phyloP scores from a whole-genome alignment of 2,113 vertebrate species.

The Diadophis punctatus region DNA sequence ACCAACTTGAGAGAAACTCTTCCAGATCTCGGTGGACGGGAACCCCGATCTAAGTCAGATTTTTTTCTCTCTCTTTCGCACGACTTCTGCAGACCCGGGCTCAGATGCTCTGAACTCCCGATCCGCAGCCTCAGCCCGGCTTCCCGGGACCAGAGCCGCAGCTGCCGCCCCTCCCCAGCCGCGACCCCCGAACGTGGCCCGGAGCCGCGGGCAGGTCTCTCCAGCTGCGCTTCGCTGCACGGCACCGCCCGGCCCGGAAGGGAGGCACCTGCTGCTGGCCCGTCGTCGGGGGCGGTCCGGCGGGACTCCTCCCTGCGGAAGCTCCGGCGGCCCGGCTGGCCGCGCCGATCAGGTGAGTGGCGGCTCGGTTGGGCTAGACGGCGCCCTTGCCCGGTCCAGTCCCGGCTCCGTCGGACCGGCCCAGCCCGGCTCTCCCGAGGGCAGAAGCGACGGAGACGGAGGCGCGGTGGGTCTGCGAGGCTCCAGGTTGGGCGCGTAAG shows the following conservation, averaged over 20 bases:
- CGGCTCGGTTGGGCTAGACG: neutral
- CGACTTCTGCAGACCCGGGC: too few relatives aligned
- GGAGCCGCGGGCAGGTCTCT: neutral
- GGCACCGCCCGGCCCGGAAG: neutral
- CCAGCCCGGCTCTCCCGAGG: neutral
- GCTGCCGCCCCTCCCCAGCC: too few relatives aligned
- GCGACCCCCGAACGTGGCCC: too few relatives aligned
- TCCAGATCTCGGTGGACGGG: too few relatives aligned
- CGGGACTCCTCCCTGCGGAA: slow-evolving; percentile 18
- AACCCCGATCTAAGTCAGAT: neutral
- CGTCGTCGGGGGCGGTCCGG: neutral
- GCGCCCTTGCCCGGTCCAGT: neutral
- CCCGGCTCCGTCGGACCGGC: neutral
- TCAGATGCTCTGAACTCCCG: neutral
- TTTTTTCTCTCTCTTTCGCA: too few relatives aligned
- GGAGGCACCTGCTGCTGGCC: neutral
- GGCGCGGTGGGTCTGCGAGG: neutral
- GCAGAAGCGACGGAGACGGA: neutral
- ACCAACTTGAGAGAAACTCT: neutral
- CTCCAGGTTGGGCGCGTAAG: neutral
- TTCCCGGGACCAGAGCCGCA: too few relatives aligned
- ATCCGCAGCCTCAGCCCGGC: too few relatives aligned
- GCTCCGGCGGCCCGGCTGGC: neutral
- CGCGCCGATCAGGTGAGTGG: neutral
- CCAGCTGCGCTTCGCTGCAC: neutral